These are phyloP conservation scores for Sclerurus mexicanus DNA, from an alignment of 2,113 vertebrate genomes.

Conservation along the genomic window DNA sequence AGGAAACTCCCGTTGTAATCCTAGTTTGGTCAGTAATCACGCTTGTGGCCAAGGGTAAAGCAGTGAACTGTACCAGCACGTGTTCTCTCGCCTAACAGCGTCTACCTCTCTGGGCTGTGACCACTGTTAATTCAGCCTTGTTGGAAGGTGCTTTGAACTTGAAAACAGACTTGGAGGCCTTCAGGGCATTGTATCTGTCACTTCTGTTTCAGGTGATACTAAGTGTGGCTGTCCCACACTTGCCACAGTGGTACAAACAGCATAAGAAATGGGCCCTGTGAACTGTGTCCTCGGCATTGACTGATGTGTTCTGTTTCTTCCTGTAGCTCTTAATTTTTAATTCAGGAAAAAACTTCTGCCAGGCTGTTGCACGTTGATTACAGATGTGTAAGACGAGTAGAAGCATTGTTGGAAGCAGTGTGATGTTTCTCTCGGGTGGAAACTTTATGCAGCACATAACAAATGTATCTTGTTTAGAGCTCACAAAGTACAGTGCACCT, in stretches of 20 bases:
- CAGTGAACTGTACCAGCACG: neutral
- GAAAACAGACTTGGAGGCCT: neutral
- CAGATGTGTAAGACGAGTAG: neutral
- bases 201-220: neutral
- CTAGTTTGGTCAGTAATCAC: neutral
- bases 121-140: neutral
- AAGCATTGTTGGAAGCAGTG: neutral
- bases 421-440: neutral
- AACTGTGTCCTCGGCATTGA: neutral
- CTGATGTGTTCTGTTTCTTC: neutral
- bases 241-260: neutral
- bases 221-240: neutral
- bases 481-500: fast-evolving
- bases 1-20: neutral
- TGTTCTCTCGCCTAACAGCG: neutral
- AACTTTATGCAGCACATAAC: neutral
- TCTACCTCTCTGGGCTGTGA: neutral
- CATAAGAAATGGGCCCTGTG: fast-evolving
- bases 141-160: neutral
- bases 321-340: neutral
- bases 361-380: neutral
- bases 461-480: no score
- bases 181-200: neutral
- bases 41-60: neutral
- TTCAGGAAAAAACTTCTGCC: neutral